Conservation (phyloP, 2,113 vertebrate species). For the Emydura subglobosa region DNA sequence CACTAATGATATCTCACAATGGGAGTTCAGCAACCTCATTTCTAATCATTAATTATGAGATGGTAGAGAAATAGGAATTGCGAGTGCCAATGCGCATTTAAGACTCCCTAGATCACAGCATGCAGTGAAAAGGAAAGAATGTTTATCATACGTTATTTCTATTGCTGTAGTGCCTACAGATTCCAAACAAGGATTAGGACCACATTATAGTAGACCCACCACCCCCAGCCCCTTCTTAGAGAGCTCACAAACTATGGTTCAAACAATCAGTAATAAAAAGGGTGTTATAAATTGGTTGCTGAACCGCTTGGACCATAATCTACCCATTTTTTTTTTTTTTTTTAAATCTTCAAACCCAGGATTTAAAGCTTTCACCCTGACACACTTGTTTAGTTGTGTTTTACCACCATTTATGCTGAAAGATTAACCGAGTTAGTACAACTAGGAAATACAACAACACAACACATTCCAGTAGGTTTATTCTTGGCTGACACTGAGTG, state of each 20-base stretch:
- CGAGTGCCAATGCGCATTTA: background rate
- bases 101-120: background rate
- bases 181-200: background rate
- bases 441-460: background rate
- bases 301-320: background rate
- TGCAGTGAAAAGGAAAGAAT: background rate
- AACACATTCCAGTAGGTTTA: background rate
- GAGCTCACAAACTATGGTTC: background rate
- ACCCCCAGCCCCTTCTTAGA: background rate
- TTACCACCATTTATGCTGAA: background rate
- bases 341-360: background rate
- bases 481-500: background rate
- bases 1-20: rapidly evolving
- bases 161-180: background rate
- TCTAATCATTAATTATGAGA: background rate
- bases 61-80: background rate
- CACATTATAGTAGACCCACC: background rate
- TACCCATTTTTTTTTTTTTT: rapidly evolving
- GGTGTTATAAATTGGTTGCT: background rate
- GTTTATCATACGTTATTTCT: background rate
- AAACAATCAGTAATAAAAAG: background rate
- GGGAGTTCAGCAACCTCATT: background rate
- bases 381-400: background rate
- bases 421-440: background rate
- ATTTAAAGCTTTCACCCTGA: background rate